Evolutionary conservation across 2,888 invertebrate genomes (phyloP).

Genomic region (Frankliniella fusca): DNA sequence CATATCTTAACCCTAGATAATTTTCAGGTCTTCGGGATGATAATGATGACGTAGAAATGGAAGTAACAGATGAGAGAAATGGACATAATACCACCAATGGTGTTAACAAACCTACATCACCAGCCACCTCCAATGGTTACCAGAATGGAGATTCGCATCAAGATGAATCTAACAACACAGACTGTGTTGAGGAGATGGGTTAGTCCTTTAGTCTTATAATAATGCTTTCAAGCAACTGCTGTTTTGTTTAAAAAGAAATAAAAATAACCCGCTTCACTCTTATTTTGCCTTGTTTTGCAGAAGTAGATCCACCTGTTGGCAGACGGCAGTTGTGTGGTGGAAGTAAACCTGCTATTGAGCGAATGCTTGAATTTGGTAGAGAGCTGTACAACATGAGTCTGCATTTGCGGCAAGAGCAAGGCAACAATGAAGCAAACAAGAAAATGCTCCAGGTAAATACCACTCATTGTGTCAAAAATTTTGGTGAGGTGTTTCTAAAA

Average conservation of each 20-base stretch:
- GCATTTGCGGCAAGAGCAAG: slow-evolving; percentile 73
- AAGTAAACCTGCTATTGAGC: slow-evolving; percentile 78
- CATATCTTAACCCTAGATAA: background rate
- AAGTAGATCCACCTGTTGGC: slow-evolving; percentile 41
- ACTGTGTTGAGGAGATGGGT: slow-evolving; percentile 67
- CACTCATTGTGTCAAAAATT: too few species aligned
- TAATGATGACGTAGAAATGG: slow-evolving; percentile 56
- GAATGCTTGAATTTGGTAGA: slow-evolving; percentile 90
- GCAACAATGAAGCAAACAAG: slow-evolving; percentile 75
- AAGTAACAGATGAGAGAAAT: slow-evolving; percentile 47
- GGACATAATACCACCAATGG: slow-evolving; percentile 44
- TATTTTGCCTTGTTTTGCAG: slow-evolving; percentile 34
- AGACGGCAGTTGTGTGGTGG: slow-evolving; percentile 60
- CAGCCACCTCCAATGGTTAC: slow-evolving; percentile 52
- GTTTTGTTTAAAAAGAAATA: background rate
- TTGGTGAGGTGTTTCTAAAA: background rate
- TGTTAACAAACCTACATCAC: slow-evolving; percentile 33
- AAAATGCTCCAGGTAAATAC: slow-evolving; percentile 80
- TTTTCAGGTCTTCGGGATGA: background rate
- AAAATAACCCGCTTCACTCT: background rate
- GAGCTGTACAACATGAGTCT: slow-evolving; percentile 91
- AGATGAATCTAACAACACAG: slow-evolving; percentile 56
- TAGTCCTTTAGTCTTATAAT: slow-evolving; percentile 44
- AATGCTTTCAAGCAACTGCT: too few species aligned
- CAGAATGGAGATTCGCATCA: slow-evolving; percentile 54